phyloP scores from a whole-genome alignment of 2,797 vertebrate species.

The Nyctibius grandis region DNA sequence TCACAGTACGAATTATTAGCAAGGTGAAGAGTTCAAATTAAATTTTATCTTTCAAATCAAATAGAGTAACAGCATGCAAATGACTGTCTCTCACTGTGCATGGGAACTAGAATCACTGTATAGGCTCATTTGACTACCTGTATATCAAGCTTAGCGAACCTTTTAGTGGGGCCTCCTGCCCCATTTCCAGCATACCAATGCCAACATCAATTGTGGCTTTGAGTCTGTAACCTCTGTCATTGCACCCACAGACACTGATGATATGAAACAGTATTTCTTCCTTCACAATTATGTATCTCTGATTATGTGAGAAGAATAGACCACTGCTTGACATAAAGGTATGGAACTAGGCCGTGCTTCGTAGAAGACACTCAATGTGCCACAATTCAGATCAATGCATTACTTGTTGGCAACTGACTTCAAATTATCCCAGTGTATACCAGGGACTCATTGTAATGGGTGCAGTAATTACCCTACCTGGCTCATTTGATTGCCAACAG shows the following conservation, averaged over 20 bases:
- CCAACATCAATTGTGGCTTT: background rate
- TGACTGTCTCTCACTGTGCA: background rate
- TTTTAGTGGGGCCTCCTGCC: background rate
- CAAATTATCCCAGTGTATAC: background rate
- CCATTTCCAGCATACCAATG: background rate
- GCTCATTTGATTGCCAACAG: background rate
- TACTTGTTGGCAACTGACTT: background rate
- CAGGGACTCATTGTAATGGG: background rate
- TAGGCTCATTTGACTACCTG: slow-evolving; percentile 31
- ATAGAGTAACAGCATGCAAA: slow-evolving; percentile 7
- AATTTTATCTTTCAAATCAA: slow-evolving; percentile 17
- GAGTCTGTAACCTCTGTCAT: background rate
- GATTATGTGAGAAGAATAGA: background rate
- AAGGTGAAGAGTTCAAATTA: slow-evolving; percentile 44
- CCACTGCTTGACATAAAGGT: background rate
- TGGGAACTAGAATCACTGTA: slow-evolving; percentile 14
- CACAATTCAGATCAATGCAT: fast-evolving
- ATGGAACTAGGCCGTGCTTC: slow-evolving; percentile 1
- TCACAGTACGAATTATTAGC: background rate
- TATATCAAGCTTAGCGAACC: background rate
- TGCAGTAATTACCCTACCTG: background rate
- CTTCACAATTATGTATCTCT: background rate
- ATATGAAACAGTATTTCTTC: background rate
- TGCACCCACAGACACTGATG: background rate
- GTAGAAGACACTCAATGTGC: background rate